Evolutionary conservation across 1,140 invertebrate genomes (phyloP).

Genomic region (Cephus cinctus): DNA sequence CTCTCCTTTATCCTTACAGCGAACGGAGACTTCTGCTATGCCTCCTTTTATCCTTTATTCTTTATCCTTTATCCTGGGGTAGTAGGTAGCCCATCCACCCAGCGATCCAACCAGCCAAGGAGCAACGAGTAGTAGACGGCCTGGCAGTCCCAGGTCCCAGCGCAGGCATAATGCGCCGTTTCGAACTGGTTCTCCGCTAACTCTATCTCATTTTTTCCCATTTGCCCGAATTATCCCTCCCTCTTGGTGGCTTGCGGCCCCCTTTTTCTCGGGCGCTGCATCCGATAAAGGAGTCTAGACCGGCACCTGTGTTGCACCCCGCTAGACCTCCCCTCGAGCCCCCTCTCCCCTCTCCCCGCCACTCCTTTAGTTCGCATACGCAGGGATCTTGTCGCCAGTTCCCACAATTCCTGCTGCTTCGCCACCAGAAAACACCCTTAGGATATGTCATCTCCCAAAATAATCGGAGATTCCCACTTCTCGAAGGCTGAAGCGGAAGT

Average conservation of each 20-base stretch:
- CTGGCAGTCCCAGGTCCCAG: conserved; percentile 23
- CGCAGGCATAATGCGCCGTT: conserved; percentile 10
- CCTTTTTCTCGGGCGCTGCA: conserved; percentile 17
- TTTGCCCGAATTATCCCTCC: conserved; percentile 26
- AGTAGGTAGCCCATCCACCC: too few relatives aligned
- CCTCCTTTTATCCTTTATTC: conserved; percentile 28
- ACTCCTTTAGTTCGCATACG: too few relatives aligned
- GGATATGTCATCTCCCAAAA: too few relatives aligned
- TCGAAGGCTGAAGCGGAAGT: too few relatives aligned
- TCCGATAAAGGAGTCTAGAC: conserved; percentile 45
- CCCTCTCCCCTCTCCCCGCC: conserved; percentile 20
- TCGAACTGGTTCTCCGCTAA: conserved; percentile 41
- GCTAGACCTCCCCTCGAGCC: too few relatives aligned
- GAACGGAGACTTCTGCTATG: conserved; percentile 15
- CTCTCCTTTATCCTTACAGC: conserved; percentile 1
- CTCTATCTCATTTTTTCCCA: conserved; percentile 36
- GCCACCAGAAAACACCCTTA: too few relatives aligned
- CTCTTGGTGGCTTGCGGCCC: conserved; percentile 7
- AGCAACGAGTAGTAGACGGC: too few relatives aligned
- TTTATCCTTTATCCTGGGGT: conserved; percentile 39
- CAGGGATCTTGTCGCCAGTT: too few relatives aligned
- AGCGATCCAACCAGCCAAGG: too few relatives aligned
- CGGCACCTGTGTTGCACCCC: conserved; percentile 41
- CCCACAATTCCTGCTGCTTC: too few relatives aligned
- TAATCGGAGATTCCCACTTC: too few relatives aligned